Conservation (phyloP, 2,888 invertebrate genomes). For the Ctenicera cuprea region DNA sequence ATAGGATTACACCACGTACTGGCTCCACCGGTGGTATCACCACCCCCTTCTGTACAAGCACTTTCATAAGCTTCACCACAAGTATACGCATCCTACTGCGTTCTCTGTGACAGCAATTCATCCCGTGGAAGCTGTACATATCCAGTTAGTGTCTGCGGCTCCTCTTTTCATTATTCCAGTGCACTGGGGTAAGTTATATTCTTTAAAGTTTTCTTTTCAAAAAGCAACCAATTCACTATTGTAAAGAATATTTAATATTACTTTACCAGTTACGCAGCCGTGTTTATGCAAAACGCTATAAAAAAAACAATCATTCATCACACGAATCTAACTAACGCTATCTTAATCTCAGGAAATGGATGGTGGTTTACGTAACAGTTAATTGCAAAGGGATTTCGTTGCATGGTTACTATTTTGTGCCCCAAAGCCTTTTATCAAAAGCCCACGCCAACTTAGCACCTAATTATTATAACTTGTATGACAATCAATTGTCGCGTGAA, state of each 20-base stretch:
- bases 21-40: constrained; percentile 81
- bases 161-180: constrained; percentile 80
- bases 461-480: constrained; percentile 23
- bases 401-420: background rate
- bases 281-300: too few relatives aligned
- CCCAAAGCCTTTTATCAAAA: constrained; percentile 4
- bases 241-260: too few relatives aligned
- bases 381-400: background rate
- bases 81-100: constrained; percentile 85
- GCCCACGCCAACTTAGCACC: constrained; percentile 16
- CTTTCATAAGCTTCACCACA: constrained; percentile 80
- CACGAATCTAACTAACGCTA: too few relatives aligned
- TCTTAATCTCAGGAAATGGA: too few relatives aligned
- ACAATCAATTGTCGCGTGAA: constrained; percentile 22
- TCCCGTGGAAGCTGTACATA: constrained; percentile 80
- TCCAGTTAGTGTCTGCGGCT: constrained; percentile 77
- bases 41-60: constrained; percentile 17
- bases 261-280: too few relatives aligned
- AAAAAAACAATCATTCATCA: too few relatives aligned
- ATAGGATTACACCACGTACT: constrained; percentile 81
- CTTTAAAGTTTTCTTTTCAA: too few relatives aligned
- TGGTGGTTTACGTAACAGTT: background rate
- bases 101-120: constrained; percentile 86
- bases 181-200: constrained; percentile 79
- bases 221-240: too few relatives aligned